These are phyloP conservation scores for Saccostrea echinata DNA, from an alignment of 1,140 invertebrate genomes.

Conservation along the genomic window DNA sequence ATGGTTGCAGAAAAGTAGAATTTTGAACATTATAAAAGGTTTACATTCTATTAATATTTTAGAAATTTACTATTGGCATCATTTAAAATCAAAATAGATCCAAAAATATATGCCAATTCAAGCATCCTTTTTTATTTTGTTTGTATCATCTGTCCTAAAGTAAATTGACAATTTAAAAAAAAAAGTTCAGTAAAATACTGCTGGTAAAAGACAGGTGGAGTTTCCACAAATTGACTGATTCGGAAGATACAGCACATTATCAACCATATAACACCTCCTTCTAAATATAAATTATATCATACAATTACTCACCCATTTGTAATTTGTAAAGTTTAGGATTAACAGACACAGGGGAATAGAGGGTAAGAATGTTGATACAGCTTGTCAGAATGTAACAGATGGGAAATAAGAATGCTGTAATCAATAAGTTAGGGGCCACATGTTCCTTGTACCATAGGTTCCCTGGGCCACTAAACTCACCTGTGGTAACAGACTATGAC, in stretches of 20 bases:
- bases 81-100: too few relatives aligned
- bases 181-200: not conserved
- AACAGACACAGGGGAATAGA: not conserved
- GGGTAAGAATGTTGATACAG: conserved; percentile 1
- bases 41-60: too few relatives aligned
- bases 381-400: not conserved
- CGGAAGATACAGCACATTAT: not conserved
- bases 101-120: too few relatives aligned
- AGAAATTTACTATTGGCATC: too few relatives aligned
- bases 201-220: too few relatives aligned
- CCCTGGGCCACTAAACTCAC: not conserved
- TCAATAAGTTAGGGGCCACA: not conserved
- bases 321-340: not conserved
- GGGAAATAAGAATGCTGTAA: not conserved
- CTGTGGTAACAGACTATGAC: not conserved
- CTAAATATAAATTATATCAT: not conserved
- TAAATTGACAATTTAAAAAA: not conserved
- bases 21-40: too few relatives aligned
- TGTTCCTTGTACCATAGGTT: not conserved
- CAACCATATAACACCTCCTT: not conserved
- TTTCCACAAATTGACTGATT: too few relatives aligned
- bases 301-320: conserved; percentile 8
- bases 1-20: too few relatives aligned
- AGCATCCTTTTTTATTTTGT: too few relatives aligned
- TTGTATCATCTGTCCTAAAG: too few relatives aligned